These are phyloP conservation scores for Nesospiza acunhae DNA, from an alignment of 2,113 vertebrate species.

Conservation along the genomic window DNA sequence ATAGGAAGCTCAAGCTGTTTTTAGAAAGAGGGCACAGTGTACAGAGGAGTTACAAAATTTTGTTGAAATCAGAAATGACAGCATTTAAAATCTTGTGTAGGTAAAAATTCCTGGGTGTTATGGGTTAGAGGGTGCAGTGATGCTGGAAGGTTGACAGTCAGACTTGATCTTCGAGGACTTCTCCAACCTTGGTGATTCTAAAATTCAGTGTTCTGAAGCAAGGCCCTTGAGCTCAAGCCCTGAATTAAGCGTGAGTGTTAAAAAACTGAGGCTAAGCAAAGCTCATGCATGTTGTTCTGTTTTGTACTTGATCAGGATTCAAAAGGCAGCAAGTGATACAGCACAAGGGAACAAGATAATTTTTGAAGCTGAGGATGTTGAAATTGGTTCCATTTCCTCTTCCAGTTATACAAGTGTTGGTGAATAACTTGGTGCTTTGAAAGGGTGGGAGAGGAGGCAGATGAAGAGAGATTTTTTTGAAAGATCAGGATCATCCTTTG, in stretches of 20 bases:
- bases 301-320: background rate
- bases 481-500: background rate
- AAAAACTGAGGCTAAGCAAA: background rate
- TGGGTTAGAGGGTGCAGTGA: background rate
- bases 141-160: background rate
- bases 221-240: background rate
- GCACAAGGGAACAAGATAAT: background rate
- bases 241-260: background rate
- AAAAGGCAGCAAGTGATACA: background rate
- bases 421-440: background rate
- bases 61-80: background rate
- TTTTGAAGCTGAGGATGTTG: background rate
- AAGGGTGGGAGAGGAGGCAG: background rate
- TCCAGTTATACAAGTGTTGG: background rate
- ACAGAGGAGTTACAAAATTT: background rate
- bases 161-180: background rate
- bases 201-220: background rate
- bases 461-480: background rate
- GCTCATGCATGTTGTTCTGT: background rate
- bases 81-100: background rate
- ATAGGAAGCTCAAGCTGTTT: background rate
- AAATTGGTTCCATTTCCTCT: background rate
- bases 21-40: background rate
- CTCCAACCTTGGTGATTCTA: background rate
- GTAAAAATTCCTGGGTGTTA: background rate